Evolutionary conservation across 2,113 vertebrate genomes (phyloP), one percentile per base, ranked within the genome.

Genomic region (Entosphenus tridentatus): DNA sequence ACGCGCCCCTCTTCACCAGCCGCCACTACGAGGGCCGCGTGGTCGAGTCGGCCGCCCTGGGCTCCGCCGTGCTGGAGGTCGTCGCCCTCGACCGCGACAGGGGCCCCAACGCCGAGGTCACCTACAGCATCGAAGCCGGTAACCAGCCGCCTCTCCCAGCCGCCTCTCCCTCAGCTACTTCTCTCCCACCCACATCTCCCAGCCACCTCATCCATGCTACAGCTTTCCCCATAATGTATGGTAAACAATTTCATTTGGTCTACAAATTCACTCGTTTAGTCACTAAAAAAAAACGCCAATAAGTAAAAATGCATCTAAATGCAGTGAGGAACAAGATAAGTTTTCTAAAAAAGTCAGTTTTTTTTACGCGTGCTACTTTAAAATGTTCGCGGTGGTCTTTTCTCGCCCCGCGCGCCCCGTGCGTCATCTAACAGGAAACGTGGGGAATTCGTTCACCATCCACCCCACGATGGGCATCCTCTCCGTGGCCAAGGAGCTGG

Each of bases 121-220:
- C 80, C 2, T 98, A 98, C 77, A 87, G 83, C 17, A 85, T 98
- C 8, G 90, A 96, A 75, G 95, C 93, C 81, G 93, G 93, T 98
- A 84, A 69, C 58, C 58, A 13, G 58, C 58, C 58, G 13, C 13
- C 58, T 62, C 58, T 17, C 58, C 58, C 58, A 6, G 5, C 16
- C 58, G 3, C 8, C 58, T 62, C 58, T 62, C 58, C 16, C 39
- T 1, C 58, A 16, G 3, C 58, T 3, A 6, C 58, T 16, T 62
- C 58, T 14, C 8, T 62, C 58, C 58, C 58, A 18, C 1, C 58
- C 58, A 7, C 58, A 5, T 62, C 16, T 17, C 58, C 58, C 16
- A 62, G 16, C 58, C 58, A 7, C 58, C 58, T 62, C 58, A 39
- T 39, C 5, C 39, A 39, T 39, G 39, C 21, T 39, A 39, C 39